phyloP scores from a whole-genome alignment of 2,797 vertebrate genomes.

The Alca torda region DNA sequence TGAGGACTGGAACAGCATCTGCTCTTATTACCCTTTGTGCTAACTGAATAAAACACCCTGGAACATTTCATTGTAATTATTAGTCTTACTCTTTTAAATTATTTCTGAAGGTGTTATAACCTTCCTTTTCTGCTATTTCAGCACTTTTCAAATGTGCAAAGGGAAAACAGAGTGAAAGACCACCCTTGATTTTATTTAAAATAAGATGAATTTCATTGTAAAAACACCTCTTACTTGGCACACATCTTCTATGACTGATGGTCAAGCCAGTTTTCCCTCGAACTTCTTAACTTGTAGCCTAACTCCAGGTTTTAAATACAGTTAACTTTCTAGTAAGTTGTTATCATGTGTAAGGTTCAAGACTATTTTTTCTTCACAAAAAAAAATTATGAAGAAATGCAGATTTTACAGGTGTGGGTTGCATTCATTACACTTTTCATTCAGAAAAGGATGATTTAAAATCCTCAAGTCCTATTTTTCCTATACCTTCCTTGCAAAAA shows the following conservation, averaged over 20 bases:
- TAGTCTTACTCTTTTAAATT: background rate
- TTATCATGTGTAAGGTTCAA: background rate
- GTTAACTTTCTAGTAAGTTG: background rate
- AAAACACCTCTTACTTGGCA: background rate
- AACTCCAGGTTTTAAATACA: background rate
- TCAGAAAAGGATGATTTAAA: background rate
- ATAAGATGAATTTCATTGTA: background rate
- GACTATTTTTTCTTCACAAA: background rate
- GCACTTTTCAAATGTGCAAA: background rate
- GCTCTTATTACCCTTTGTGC: constrained; percentile 8
- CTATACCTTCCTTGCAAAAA: background rate
- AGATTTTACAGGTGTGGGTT: background rate
- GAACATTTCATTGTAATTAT: constrained; percentile 33
- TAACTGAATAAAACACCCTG: constrained; percentile 9
- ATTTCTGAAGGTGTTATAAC: background rate
- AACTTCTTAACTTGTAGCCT: background rate
- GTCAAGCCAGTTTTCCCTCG: background rate
- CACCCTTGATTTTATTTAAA: background rate
- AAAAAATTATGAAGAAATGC: background rate
- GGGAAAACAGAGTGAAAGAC: background rate
- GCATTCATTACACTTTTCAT: background rate
- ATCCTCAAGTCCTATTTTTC: background rate
- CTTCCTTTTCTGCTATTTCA: background rate
- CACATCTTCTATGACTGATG: background rate
- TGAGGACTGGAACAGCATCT: constrained; percentile 13